Evolutionary conservation across 2,888 invertebrate species (phyloP).

Genomic region (Phaonia tiefii): DNA sequence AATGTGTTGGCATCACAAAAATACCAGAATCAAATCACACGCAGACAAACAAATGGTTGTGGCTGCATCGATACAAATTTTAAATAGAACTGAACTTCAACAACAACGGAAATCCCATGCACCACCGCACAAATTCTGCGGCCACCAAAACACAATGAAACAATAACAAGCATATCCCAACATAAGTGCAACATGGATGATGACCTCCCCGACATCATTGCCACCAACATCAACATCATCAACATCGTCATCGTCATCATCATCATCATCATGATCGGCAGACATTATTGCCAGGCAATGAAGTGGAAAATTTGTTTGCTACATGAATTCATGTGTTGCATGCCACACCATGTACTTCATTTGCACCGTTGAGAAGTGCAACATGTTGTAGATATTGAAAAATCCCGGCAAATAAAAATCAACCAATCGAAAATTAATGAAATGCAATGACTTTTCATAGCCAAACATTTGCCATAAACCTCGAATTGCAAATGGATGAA

Average conservation of each 20-base stretch:
- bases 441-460: constrained; percentile 71
- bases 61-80: constrained; percentile 22
- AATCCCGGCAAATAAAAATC: constrained; percentile 62
- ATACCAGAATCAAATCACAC: constrained; percentile 23
- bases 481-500: not conserved
- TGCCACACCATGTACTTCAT: not conserved
- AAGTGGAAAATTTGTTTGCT: constrained; percentile 59
- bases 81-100: constrained; percentile 47
- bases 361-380: not conserved
- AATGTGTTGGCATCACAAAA: constrained; percentile 23
- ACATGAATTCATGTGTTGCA: not conserved
- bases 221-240: not conserved
- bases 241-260: not conserved
- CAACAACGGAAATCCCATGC: constrained; percentile 58
- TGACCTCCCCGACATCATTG: not conserved
- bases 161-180: constrained; percentile 7
- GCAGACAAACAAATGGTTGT: constrained; percentile 21
- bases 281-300: constrained; percentile 58
- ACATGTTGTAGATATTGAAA: constrained; percentile 20
- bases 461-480: constrained; percentile 16
- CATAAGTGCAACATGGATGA: constrained; percentile 14
- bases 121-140: constrained; percentile 65
- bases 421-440: constrained; percentile 70
- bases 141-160: constrained; percentile 46
- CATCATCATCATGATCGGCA: not conserved